Evolutionary conservation across 2,797 vertebrate genomes (phyloP).

Genomic region (Ambastaia sidthimunki): DNA sequence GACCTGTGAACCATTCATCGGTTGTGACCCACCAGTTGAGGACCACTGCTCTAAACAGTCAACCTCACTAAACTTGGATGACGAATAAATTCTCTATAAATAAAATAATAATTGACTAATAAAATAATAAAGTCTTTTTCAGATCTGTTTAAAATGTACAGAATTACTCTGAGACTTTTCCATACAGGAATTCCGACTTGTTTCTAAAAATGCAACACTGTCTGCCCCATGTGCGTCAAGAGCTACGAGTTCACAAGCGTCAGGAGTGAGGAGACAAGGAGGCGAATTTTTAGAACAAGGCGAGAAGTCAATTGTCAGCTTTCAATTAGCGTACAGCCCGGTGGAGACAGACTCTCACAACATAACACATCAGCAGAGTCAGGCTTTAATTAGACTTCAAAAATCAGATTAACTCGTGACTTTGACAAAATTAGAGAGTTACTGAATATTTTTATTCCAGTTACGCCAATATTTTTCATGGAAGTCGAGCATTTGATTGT

Average conservation of each 20-base stretch:
- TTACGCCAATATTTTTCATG: not conserved
- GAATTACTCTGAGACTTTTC: slow-evolving; percentile 3
- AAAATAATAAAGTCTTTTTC: too few relatives aligned
- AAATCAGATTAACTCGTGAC: slow-evolving; percentile 23
- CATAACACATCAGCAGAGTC: slow-evolving; percentile 14
- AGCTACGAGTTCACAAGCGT: not conserved
- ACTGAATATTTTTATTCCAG: too few relatives aligned
- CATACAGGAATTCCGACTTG: slow-evolving; percentile 19
- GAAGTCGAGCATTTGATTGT: not conserved
- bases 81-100: too few relatives aligned
- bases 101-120: too few relatives aligned
- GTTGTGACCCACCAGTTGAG: too few relatives aligned
- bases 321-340: slow-evolving; percentile 23
- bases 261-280: slow-evolving; percentile 31
- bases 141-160: not conserved
- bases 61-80: not conserved
- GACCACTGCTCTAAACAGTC: not conserved
- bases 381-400: slow-evolving; percentile 42
- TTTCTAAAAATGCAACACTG: slow-evolving; percentile 8
- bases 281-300: slow-evolving; percentile 29
- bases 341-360: slow-evolving; percentile 35
- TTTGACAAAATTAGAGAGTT: not conserved
- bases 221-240: not conserved
- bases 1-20: too few relatives aligned
- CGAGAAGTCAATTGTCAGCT: slow-evolving; percentile 62